These are phyloP conservation scores for Epinephelus malabaricus DNA, from an alignment of 2,797 vertebrate species.

Conservation along the genomic window DNA sequence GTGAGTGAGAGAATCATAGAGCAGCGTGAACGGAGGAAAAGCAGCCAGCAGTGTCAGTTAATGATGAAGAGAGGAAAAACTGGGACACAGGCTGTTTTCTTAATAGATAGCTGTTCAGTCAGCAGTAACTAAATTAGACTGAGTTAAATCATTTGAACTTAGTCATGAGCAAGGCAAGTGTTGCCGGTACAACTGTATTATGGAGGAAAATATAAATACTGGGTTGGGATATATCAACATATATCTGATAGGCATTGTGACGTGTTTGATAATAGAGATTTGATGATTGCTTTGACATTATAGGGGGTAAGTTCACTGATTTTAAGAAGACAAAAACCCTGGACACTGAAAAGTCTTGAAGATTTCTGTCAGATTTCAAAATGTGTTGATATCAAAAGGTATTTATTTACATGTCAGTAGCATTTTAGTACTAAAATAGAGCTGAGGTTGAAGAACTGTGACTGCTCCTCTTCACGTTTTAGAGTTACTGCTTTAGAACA, in stretches of 20 bases:
- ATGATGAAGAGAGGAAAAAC: not conserved
- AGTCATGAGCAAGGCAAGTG: not conserved
- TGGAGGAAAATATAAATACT: too few relatives aligned
- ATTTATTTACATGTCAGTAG: not conserved
- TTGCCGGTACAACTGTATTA: not conserved
- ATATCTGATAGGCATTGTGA: too few relatives aligned
- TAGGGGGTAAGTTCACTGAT: not conserved
- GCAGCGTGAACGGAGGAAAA: not conserved
- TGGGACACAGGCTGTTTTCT: not conserved
- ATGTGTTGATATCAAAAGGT: not conserved
- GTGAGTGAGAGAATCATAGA: conserved; percentile 9
- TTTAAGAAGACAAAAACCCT: not conserved
- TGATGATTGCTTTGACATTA: not conserved
- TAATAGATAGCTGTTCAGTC: not conserved
- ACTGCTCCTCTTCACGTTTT: not conserved
- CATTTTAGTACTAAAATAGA: not conserved
- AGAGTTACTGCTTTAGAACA: not conserved
- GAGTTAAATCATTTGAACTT: not conserved
- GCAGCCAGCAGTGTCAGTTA: not conserved
- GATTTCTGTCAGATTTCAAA: not conserved
- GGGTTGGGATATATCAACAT: too few relatives aligned
- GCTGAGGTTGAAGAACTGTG: not conserved
- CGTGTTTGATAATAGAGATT: not conserved
- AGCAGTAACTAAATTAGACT: not conserved
- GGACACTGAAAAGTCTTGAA: not conserved